A percentile compares a stretch with the other conserved stretches of the same genome.
phyloP scores from a whole-genome alignment of 2,888 invertebrate genomes.

The Anoncus sp. region DNA sequence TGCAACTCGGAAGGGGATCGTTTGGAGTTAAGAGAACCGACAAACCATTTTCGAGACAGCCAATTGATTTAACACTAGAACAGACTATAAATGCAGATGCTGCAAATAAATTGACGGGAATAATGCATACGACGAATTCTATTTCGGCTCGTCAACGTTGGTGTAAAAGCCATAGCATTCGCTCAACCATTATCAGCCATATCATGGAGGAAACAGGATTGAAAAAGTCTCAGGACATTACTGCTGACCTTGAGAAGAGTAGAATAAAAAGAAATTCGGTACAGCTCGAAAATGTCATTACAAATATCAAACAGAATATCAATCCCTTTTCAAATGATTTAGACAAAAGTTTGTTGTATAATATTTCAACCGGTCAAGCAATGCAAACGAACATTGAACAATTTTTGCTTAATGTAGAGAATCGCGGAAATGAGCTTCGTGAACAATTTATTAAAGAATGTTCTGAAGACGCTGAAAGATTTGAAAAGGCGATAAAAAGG shows the following conservation, averaged over 20 bases:
- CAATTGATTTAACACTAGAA: too few relatives aligned
- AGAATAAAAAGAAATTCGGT: conserved; percentile 21
- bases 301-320: conserved; percentile 29
- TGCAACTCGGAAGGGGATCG: too few relatives aligned
- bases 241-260: conserved; percentile 32
- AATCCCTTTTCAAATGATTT: conserved; percentile 33
- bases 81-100: too few relatives aligned
- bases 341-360: conserved; percentile 24
- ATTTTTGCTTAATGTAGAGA: conserved; percentile 45
- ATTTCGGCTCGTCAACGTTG: too few relatives aligned
- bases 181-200: conserved; percentile 41
- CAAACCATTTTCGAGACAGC: too few relatives aligned
- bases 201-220: conserved; percentile 21
- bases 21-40: too few relatives aligned
- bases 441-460: conserved; percentile 46
- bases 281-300: conserved; percentile 34
- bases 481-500: conserved; percentile 33
- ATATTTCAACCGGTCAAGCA: conserved; percentile 41
- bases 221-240: conserved; percentile 39
- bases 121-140: too few relatives aligned
- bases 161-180: too few relatives aligned
- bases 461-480: conserved; percentile 34
- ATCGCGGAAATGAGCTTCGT: conserved; percentile 19
- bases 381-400: conserved; percentile 11
- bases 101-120: too few relatives aligned